Evolutionary conservation across 2,113 vertebrate species (phyloP), one percentile per base, ranked within the genome.

Genomic region (Brachyhypopomus gauderio): DNA sequence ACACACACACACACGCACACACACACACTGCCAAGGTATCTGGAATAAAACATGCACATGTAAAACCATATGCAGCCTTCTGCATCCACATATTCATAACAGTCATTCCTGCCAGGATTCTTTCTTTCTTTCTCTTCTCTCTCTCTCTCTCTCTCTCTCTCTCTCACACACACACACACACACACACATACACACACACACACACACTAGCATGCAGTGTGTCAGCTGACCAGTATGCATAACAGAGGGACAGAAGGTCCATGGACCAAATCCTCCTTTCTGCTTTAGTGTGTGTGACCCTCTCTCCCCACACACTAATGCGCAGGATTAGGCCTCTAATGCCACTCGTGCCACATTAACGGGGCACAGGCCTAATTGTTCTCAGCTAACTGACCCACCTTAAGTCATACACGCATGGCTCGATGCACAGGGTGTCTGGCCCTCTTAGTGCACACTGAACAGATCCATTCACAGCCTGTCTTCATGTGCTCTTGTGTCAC

Each of bases 251-350:
- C 85, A 86, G 89, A 89, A 80, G 83, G 86, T 71, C 64, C 72
- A 3, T 7, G 59, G 75, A 85, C 85, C 84, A 89, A 88, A 87
- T 86, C 87, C 83, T 85, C 82, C 85, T 88, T 81, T 77, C 81
- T 84, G 79, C 81, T 90, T 88, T 86, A 80, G 75, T 71, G 80
- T 69, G 45, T 82, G 83, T 84, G 77, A 81, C 78, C 81, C 71
- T 83, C 78, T 85, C 85, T 87, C 86, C 83, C 86, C 79, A 79
- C 77, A 83, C 17, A 77, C 59, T 88, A 83, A 86, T 87, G 82
- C 84, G 67, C 80, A 79, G 85, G 87, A 91, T 91, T 89, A 88
- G 70, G 38, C 4, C 20, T 75, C 85, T 88, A 87, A 87, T 83
- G 83, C 83, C 73, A 60, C 76, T n/a, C 34, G 82, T 83, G 81